Percentiles rank a stretch among this genome's conserved stretches.
Conservation (phyloP, 2,797 vertebrate genomes). For the Catamblyrhynchus diadema region DNA sequence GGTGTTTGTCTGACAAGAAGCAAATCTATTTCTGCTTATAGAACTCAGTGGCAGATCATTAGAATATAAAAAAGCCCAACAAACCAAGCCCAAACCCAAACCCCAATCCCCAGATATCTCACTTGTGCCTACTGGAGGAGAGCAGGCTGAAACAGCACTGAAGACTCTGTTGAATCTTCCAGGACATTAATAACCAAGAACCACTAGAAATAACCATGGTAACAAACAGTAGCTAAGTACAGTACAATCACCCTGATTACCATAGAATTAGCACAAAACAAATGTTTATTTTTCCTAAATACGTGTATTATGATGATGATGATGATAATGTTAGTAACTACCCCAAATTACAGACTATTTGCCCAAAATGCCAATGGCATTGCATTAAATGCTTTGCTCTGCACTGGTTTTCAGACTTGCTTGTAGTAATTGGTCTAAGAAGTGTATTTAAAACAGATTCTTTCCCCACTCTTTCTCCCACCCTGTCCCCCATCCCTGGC, state of each 20-base stretch:
- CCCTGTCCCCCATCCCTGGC: neutral
- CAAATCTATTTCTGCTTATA: constrained; percentile 31
- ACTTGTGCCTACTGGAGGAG: constrained; percentile 20
- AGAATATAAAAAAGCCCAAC: neutral
- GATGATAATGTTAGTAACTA: constrained; percentile 67
- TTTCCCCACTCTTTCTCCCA: constrained; percentile 15
- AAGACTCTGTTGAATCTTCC: constrained; percentile 64
- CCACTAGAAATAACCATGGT: constrained; percentile 78
- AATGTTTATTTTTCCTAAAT: constrained; percentile 80
- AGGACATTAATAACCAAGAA: constrained; percentile 72
- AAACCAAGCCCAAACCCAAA: neutral
- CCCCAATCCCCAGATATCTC: neutral
- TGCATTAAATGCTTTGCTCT: constrained; percentile 57
- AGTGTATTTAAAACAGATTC: constrained; percentile 49
- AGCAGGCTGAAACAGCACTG: constrained; percentile 11
- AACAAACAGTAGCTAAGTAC: constrained; percentile 73
- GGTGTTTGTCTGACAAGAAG: neutral
- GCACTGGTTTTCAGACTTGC: constrained; percentile 65
- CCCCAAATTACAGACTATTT: constrained; percentile 64
- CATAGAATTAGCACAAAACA: constrained; percentile 80
- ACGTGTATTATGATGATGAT: constrained; percentile 63
- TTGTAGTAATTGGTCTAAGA: constrained; percentile 26
- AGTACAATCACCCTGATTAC: constrained; percentile 80
- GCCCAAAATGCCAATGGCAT: constrained; percentile 42
- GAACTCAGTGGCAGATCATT: neutral